These are phyloP conservation scores for Rhinoderma darwinii DNA, from an alignment of 2,113 vertebrate genomes.

Conservation along the genomic window DNA sequence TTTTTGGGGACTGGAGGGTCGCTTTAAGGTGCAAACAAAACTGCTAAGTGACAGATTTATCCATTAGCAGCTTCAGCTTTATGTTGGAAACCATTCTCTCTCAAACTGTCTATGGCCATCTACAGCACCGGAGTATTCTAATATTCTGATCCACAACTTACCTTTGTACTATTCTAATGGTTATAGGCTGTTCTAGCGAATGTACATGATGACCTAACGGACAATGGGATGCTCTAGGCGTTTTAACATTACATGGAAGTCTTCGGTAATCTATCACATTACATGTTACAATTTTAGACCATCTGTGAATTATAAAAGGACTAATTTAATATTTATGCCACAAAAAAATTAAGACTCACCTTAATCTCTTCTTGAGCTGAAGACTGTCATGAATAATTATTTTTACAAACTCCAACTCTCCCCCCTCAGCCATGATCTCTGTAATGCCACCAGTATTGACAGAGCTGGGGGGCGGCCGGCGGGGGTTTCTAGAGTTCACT, in stretches of 20 bases:
- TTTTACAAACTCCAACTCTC: constrained; percentile 97
- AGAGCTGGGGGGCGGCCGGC: constrained; percentile 95
- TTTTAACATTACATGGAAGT: background rate
- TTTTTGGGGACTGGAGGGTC: too few species aligned
- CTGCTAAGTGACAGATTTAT: too few species aligned
- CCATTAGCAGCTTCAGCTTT: too few species aligned
- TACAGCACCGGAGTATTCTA: background rate
- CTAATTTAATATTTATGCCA: background rate
- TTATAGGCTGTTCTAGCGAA: background rate
- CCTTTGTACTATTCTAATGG: background rate
- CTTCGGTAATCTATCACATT: background rate
- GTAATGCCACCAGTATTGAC: constrained; percentile 97
- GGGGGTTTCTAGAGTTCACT: constrained; percentile 94
- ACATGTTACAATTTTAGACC: background rate
- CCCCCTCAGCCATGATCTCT: constrained; percentile 98
- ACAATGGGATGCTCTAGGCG: background rate
- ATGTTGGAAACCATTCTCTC: too few species aligned
- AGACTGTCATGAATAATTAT: constrained; percentile 99
- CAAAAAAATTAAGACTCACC: constrained; percentile 72
- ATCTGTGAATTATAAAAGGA: background rate
- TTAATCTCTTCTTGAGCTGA: constrained; percentile 90
- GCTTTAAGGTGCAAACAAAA: too few species aligned
- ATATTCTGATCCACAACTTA: background rate
- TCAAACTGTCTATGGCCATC: background rate
- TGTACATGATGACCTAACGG: background rate